A percentile compares a stretch with the other conserved stretches of the same genome.
Evolutionary conservation across 1,140 invertebrate species (phyloP).

Genomic region (Neuroterus valhalla): DNA sequence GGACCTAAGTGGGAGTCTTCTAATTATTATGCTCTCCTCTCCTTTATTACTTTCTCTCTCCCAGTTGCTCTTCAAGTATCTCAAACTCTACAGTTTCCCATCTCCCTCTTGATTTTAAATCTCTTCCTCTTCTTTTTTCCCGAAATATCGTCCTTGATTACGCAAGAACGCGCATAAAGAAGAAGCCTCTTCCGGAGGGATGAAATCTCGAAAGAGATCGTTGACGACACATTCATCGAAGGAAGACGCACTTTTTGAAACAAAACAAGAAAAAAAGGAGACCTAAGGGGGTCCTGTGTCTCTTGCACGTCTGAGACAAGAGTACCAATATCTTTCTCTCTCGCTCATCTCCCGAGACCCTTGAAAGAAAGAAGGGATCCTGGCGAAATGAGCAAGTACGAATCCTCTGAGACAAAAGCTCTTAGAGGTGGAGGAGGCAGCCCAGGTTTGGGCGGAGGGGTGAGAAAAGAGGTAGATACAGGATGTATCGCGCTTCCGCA

Average conservation of each 20-base stretch:
- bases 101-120: constrained; percentile 31
- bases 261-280: constrained; percentile 34
- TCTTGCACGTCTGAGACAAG: constrained; percentile 22
- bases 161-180: constrained; percentile 45
- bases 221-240: constrained; percentile 30
- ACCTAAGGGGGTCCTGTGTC: constrained; percentile 31
- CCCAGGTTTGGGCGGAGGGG: constrained; percentile 32
- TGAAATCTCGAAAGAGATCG: constrained; percentile 39
- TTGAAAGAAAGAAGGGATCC: constrained; percentile 57
- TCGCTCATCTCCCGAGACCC: constrained; percentile 40
- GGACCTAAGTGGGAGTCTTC: constrained; percentile 47
- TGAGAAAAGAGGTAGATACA: constrained; percentile 55
- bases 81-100: constrained; percentile 30
- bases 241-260: constrained; percentile 43
- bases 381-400: constrained; percentile 69
- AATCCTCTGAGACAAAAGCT: constrained; percentile 70
- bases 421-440: constrained; percentile 44
- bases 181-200: constrained; percentile 22
- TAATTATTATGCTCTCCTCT: constrained; percentile 54
- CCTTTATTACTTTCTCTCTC: constrained; percentile 12
- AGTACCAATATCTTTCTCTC: constrained; percentile 31
- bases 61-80: neutral
- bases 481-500: constrained; percentile 54
- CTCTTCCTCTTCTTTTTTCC: constrained; percentile 6
- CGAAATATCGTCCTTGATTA: constrained; percentile 43